phyloP scores from a whole-genome alignment of 2,888 invertebrate species.

The Drosophila ochracea region DNA sequence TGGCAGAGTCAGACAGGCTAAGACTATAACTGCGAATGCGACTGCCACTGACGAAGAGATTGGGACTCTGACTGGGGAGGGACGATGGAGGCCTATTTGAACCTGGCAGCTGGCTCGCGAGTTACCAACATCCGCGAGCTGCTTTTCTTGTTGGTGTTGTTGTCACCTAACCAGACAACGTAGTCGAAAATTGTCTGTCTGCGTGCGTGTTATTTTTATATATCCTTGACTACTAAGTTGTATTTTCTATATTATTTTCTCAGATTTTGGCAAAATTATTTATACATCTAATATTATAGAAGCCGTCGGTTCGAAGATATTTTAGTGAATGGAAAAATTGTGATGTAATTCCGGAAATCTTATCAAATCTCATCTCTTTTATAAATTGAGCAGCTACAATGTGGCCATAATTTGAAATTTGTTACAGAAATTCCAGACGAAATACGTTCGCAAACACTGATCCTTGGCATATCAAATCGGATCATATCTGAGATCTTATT shows the following conservation, averaged over 20 bases:
- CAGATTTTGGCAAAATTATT: background rate
- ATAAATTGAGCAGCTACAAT: background rate
- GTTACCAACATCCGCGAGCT: constrained; percentile 39
- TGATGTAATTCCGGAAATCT: background rate
- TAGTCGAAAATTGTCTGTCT: constrained; percentile 25
- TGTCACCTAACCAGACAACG: constrained; percentile 41
- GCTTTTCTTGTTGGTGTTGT: constrained; percentile 18
- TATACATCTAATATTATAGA: background rate
- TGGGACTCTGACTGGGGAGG: background rate
- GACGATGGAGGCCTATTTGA: constrained; percentile 4
- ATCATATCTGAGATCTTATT: background rate
- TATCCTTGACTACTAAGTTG: background rate
- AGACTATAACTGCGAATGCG: constrained; percentile 39
- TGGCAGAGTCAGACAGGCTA: constrained; percentile 56
- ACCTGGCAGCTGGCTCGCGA: constrained; percentile 37
- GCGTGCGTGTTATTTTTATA: constrained; percentile 12
- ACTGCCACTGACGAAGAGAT: constrained; percentile 5
- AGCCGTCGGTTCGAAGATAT: background rate
- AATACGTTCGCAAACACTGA: background rate
- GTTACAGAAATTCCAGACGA: background rate
- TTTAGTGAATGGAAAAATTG: background rate
- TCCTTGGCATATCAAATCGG: background rate
- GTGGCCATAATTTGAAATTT: background rate
- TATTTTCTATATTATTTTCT: background rate
- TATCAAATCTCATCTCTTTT: background rate